Evolutionary conservation across 1,140 invertebrate genomes (phyloP).

Genomic region (Zaprionus gabonicus): DNA sequence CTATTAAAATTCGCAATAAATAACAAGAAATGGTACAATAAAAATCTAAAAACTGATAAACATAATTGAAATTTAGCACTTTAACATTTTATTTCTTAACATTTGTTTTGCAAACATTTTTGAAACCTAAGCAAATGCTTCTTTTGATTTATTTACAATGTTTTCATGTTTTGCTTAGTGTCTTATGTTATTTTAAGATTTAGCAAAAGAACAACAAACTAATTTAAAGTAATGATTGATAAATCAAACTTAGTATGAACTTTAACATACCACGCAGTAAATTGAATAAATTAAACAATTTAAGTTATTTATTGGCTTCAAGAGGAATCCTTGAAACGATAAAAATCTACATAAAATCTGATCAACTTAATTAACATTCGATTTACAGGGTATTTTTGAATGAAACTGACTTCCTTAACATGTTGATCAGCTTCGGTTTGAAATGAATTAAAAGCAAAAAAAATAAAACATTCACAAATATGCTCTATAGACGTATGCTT

Average conservation of each 20-base stretch:
- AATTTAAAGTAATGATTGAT: background rate
- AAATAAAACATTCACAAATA: background rate
- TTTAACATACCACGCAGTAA: background rate
- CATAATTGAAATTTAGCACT: background rate
- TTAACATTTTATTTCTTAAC: background rate
- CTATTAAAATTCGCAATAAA: background rate
- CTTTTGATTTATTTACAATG: background rate
- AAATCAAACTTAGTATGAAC: background rate
- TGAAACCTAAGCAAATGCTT: background rate
- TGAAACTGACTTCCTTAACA: background rate
- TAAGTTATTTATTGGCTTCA: no score
- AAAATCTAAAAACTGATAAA: background rate
- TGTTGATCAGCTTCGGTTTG: background rate
- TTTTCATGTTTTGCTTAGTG: background rate
- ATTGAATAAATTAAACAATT: background rate
- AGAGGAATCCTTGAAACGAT: background rate
- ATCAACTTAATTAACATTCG: background rate
- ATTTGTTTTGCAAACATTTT: background rate
- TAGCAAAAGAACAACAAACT: conserved; percentile 1
- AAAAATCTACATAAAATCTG: background rate
- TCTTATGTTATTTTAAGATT: background rate
- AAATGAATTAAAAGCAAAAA: background rate
- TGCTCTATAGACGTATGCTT: background rate
- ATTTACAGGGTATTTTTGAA: background rate
- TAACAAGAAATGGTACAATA: background rate